A percentile compares a stretch with the other conserved stretches of the same genome.
These are phyloP conservation scores for Isaurus tuberculatus DNA, from an alignment of 92 coral and sea anemone species.

Conservation along the genomic window DNA sequence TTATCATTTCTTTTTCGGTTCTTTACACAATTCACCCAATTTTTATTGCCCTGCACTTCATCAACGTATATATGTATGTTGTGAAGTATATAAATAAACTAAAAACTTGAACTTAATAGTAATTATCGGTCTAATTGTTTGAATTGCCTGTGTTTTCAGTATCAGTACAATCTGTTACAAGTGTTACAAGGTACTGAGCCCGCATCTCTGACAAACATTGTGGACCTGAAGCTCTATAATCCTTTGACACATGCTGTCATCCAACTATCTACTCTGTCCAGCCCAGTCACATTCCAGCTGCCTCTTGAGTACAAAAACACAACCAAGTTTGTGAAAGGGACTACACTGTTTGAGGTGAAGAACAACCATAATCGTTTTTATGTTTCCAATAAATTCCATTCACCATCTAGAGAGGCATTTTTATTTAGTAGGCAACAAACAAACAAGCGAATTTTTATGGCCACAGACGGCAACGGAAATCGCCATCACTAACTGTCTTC, in stretches of 20 bases:
- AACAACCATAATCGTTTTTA: too few species aligned
- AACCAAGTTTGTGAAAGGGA: constrained; percentile 28
- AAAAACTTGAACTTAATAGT: too few species aligned
- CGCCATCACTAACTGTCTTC: too few species aligned
- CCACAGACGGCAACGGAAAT: too few species aligned
- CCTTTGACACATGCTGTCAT: constrained; percentile 6
- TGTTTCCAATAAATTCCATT: too few species aligned
- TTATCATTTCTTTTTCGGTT: too few species aligned
- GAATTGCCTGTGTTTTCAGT: neutral
- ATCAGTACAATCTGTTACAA: constrained; percentile 7
- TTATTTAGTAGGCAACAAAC: too few species aligned
- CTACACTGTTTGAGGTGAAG: constrained; percentile 26
- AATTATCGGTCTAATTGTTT: neutral
- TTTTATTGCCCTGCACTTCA: neutral
- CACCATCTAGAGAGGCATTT: too few species aligned
- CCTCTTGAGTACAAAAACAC: constrained; percentile 36
- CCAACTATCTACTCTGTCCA: neutral
- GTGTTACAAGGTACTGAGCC: neutral
- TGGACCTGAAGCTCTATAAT: constrained; percentile 34
- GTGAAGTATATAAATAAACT: neutral
- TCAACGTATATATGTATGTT: neutral
- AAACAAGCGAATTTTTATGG: too few species aligned
- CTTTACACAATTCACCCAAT: too few species aligned
- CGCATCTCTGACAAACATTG: constrained; percentile 21
- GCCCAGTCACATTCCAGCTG: constrained; percentile 32